Evolutionary conservation across 2,888 invertebrate species (phyloP), one percentile per base, ranked within the genome.

Genomic region (Ptychoptera albimana): DNA sequence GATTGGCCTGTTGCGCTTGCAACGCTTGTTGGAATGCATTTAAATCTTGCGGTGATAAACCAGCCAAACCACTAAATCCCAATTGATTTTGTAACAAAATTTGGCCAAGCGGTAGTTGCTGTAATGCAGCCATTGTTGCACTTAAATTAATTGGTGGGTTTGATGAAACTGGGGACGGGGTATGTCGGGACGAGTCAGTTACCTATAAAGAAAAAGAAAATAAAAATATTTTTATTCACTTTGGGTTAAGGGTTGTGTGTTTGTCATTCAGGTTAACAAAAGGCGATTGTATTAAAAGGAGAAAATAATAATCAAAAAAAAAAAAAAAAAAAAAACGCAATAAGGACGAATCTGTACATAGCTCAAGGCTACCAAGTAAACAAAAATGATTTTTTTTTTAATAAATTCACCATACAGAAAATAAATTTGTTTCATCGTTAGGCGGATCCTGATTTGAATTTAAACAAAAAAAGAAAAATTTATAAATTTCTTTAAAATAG

Each of bases 41-140:
- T n/a, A 50, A 42, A 31, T 50, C 50, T 14, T 43, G 42, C 1
- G 60, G 53, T 8, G 62, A 57, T 29, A 63, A 49, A 1, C 54
- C 53, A 13, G 53, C 52, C 14, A 44, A 54, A 46, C 58, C 52
- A 3, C 52, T 54, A 23, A 5, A 23, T 23, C 23, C 23, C 2
- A 63, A 46, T 32, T 61, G 60, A 48, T 59, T 59, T 48, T 60
- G 61, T 29, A 60, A 45, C 15, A 60, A 46, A n/a, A 60, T 46
- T 15, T 60, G 57, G 9, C 56, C 54, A 30, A 60, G 49, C 1
- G 60, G 58, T 1, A 48, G 13, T 46, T 49, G 49, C 44, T 58
- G 59, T 1, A 60, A 47, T 1, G 58, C 57, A 2, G 57, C 55
- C 39, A 52, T 23, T 2, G 55, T 51, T 15, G 54, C 52, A 15